Conservation (phyloP, 2,888 invertebrate species). For the Hetaerina titia region DNA sequence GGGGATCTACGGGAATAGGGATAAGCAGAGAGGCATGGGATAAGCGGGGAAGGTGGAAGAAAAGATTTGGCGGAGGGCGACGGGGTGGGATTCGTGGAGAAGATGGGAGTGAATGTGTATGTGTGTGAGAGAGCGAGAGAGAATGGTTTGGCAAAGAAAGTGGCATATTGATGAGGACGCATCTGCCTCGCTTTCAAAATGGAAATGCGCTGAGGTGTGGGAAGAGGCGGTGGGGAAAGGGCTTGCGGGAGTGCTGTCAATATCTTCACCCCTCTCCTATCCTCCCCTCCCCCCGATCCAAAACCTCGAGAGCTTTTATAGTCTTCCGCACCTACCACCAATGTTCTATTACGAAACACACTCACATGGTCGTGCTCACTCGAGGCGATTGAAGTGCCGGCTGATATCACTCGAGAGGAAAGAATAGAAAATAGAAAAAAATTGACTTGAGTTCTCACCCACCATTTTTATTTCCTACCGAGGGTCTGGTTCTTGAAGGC, state of each 20-base stretch:
- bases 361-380: neutral
- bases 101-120: neutral
- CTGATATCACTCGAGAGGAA: constrained; percentile 10
- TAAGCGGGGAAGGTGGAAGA: neutral
- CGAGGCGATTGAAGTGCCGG: constrained; percentile 32
- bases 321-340: constrained; percentile 40
- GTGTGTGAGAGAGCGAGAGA: neutral
- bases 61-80: neutral
- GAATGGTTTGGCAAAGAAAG: constrained; percentile 50
- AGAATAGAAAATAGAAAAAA: neutral
- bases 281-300: neutral
- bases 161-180: constrained; percentile 64
- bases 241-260: neutral
- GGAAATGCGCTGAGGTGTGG: constrained; percentile 8
- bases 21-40: neutral
- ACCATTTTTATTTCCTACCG: neutral
- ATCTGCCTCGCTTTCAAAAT: constrained; percentile 59
- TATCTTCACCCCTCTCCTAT: neutral
- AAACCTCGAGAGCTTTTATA: constrained; percentile 37
- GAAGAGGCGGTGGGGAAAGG: neutral
- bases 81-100: neutral
- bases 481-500: neutral
- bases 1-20: neutral
- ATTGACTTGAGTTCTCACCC: neutral
- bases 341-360: constrained; percentile 45